Base-by-base conservation (phyloP, 1,140 invertebrate genomes). In the Nephila pilipes region DNA sequence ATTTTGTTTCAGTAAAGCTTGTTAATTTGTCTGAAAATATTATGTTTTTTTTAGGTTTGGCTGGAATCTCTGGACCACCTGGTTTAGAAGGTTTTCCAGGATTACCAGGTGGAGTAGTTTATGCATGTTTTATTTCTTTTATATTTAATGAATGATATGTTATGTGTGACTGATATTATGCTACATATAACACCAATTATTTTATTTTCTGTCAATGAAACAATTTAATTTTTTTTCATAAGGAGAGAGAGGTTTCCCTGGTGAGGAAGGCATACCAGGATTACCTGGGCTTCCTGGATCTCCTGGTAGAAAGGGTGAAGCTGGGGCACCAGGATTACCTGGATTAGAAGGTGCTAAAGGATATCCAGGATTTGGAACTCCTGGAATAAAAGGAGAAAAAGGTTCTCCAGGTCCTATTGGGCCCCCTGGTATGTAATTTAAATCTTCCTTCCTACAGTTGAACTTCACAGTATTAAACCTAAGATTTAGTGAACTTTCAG, bases 341-440 rank as follows among this genome's bases (percentile, higher is more conserved):
- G 97, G 97, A 57, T 94, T 94, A 1, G 94, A 95, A 36, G 97
- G 97, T 12, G 22, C 36, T 12, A 93, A 93, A 79, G 93, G 93
- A 1, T 93, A 29, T 93, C 93, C 93, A 46, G 94, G 90, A 20
- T 88, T 90, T 89, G 95, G 94, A 89, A 25, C 58, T 36, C 89
- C 92, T 69, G 94, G 94, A 22, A 36, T 85, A 20, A 81, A 25
- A 60, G 94, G 94, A 25, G 36, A 79, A 32, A 89, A 81, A 55
- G 94, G 94, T 46, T n/a, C 25, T 22, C 95, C 95, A 63, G 97
- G 94, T 36, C 89, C 93, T 16, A 94, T 95, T 65, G 96, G 96
- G 12, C 25, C 95, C 89, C 95, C 96, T 65, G 97, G 97, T 54
- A 95, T 95, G 87, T 58, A 36, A 75, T 36, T 36, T 29, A 75